Percentiles rank a stretch among this genome's conserved stretches.
phyloP scores from a whole-genome alignment of 2,888 invertebrate genomes.

The Lepidonotus clava region DNA sequence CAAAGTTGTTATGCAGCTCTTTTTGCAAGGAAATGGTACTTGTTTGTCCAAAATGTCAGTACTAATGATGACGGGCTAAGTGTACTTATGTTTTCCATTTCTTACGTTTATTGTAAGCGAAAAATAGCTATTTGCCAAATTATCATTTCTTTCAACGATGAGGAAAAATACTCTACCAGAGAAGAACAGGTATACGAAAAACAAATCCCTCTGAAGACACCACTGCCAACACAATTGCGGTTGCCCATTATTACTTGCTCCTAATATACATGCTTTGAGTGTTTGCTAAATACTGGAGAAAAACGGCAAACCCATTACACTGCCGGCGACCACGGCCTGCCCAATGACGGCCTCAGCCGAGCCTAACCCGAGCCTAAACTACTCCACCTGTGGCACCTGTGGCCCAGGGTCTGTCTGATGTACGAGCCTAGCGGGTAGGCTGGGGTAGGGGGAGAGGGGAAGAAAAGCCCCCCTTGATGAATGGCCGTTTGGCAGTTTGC shows the following conservation, averaged over 20 bases:
- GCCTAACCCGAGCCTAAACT: background rate
- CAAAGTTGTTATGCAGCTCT: too few species aligned
- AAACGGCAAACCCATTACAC: background rate
- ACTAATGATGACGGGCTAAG: too few species aligned
- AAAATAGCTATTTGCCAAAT: too few species aligned
- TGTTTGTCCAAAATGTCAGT: too few species aligned
- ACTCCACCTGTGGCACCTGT: conserved; percentile 1
- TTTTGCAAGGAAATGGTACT: too few species aligned
- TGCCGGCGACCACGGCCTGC: background rate
- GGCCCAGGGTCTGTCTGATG: background rate
- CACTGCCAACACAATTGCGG: background rate
- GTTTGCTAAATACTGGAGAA: background rate
- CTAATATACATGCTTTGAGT: background rate
- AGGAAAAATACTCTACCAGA: too few species aligned
- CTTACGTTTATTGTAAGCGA: too few species aligned
- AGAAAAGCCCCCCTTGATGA: conserved; percentile 42
- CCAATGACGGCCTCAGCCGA: background rate
- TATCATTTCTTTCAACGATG: too few species aligned
- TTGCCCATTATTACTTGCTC: background rate
- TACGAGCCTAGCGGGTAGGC: background rate
- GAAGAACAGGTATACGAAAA: too few species aligned
- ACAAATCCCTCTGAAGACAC: too few species aligned
- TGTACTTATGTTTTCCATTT: too few species aligned
- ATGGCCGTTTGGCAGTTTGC: conserved; percentile 29
- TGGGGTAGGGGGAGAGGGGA: background rate